Percentiles rank a stretch among this genome's conserved stretches.
These are phyloP conservation scores for Phragmatobia fuliginosa DNA, from an alignment of 2,888 invertebrate genomes.

Conservation along the genomic window DNA sequence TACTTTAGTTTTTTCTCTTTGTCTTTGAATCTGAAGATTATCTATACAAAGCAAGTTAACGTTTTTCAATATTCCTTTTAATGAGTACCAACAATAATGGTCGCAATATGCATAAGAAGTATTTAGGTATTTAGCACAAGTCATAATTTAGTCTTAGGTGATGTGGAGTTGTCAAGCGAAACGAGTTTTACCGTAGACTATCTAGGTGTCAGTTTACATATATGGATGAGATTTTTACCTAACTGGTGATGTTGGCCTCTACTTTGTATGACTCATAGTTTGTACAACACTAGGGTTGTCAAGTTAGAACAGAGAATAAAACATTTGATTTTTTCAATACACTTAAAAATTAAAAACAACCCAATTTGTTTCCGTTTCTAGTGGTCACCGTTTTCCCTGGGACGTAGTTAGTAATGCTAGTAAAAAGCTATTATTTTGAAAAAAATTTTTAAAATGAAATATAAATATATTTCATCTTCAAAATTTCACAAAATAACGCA, in stretches of 20 bases:
- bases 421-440: neutral
- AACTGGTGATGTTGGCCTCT: slow-evolving; percentile 37
- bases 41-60: neutral
- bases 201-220: slow-evolving; percentile 19
- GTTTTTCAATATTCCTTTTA: neutral
- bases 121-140: slow-evolving; percentile 37
- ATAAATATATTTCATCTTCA: neutral
- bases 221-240: slow-evolving; percentile 46
- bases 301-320: neutral
- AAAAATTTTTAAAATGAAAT: too few species aligned
- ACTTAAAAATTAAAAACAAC: neutral
- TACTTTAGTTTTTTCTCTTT: too few species aligned
- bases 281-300: slow-evolving; percentile 19
- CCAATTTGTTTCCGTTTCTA: neutral
- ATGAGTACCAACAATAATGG: neutral
- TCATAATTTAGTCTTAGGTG: slow-evolving; percentile 41
- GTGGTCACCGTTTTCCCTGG: neutral
- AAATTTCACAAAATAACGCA: neutral
- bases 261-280: slow-evolving; percentile 37
- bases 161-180: slow-evolving; percentile 22
- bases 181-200: slow-evolving; percentile 15
- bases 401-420: neutral
- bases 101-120: neutral
- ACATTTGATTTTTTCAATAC: neutral
- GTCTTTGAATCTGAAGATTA: neutral